Conservation (phyloP, 2,888 invertebrate genomes). For the Galerucella calmariensis region DNA sequence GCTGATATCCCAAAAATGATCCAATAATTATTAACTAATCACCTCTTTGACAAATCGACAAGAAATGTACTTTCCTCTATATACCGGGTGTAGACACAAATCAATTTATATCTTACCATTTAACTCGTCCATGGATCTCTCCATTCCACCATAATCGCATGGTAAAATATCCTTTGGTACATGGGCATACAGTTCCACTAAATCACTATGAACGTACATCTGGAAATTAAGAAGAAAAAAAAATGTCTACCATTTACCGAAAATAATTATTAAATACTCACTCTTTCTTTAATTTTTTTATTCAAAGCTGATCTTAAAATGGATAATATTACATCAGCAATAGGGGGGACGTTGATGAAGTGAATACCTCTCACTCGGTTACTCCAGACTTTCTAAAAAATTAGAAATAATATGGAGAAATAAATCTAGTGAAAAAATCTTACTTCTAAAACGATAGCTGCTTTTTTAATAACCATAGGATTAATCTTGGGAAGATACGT, state of each 20-base stretch:
- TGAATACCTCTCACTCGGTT: constrained; percentile 21
- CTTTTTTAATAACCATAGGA: constrained; percentile 28
- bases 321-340: constrained; percentile 10
- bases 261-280: not conserved
- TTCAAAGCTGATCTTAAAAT: constrained; percentile 18
- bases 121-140: constrained; percentile 13
- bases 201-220: constrained; percentile 11
- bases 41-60: no score
- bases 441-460: constrained; percentile 27
- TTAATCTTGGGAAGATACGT: constrained; percentile 12
- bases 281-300: constrained; percentile 28
- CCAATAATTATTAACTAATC: no score
- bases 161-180: constrained; percentile 23
- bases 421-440: constrained; percentile 1
- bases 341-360: constrained; percentile 15
- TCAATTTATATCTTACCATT: not conserved
- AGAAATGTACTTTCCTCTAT: no score
- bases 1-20: no score
- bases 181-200: constrained; percentile 6
- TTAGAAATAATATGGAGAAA: not conserved
- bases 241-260: no score
- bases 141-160: constrained; percentile 28
- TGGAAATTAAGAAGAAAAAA: constrained; percentile 1
- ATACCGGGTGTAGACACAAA: no score
- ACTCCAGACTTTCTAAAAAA: constrained; percentile 28